These are phyloP conservation scores for Sarcophaga bullata DNA, from an alignment of 1,140 invertebrate species.

Conservation along the genomic window DNA sequence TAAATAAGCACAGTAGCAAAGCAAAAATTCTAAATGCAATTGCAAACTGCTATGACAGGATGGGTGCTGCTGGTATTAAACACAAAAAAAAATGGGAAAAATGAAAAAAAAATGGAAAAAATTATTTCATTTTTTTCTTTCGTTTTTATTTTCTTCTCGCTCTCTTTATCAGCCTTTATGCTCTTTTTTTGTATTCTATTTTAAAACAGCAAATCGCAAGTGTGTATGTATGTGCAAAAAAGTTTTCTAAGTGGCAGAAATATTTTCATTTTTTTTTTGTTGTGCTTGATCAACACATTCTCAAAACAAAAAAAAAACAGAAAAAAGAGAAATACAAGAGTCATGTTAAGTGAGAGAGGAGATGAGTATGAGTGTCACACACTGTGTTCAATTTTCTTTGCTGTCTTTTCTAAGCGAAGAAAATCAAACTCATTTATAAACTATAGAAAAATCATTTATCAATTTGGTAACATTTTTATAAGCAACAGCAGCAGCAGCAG, in stretches of 20 bases:
- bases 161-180: too few species aligned
- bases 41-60: not conserved
- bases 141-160: too few species aligned
- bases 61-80: not conserved
- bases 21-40: not conserved
- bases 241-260: too few species aligned
- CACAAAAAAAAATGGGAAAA: not conserved
- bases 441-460: constrained; percentile 18
- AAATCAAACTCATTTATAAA: constrained; percentile 22
- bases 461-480: not conserved
- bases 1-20: not conserved
- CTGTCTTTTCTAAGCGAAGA: not conserved
- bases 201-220: too few species aligned
- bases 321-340: not conserved
- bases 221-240: too few species aligned
- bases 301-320: not conserved
- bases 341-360: not conserved
- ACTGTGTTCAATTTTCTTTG: not conserved
- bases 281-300: not conserved
- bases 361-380: too few species aligned
- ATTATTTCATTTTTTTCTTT: not conserved
- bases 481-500: too few species aligned
- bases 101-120: constrained; percentile 21
- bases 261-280: not conserved
- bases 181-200: too few species aligned